Evolutionary conservation across 2,797 vertebrate species (phyloP).

Genomic region (Scolopax rusticola): DNA sequence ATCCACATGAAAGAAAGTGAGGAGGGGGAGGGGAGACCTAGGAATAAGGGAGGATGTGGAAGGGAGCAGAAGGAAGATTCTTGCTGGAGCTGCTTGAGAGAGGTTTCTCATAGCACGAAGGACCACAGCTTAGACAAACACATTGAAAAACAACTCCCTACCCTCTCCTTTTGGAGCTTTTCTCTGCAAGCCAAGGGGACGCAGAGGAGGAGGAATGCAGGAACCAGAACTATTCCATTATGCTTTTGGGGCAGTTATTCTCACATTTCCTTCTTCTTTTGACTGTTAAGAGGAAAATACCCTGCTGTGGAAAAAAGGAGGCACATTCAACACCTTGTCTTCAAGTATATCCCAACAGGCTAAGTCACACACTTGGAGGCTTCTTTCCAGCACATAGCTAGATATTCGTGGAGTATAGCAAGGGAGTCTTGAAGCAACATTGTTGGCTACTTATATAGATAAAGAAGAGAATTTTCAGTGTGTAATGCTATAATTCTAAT

Average conservation of each 20-base stretch:
- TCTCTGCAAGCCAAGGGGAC: neutral
- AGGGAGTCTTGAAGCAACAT: neutral
- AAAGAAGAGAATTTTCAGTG: neutral
- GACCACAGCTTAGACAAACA: slow-evolving; percentile 31
- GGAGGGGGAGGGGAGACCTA: neutral
- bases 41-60: slow-evolving; percentile 22
- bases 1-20: slow-evolving; percentile 79
- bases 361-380: neutral
- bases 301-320: neutral
- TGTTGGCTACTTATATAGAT: neutral
- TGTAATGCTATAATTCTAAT: neutral
- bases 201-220: neutral
- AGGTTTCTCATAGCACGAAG: neutral
- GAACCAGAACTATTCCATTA: slow-evolving; percentile 5
- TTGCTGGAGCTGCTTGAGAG: slow-evolving; percentile 34
- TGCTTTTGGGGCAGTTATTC: neutral
- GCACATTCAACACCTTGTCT: neutral
- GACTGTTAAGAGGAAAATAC: neutral
- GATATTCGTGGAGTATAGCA: neutral
- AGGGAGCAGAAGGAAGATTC: neutral
- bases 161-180: slow-evolving; percentile 48
- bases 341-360: neutral
- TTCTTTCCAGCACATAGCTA: neutral
- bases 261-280: neutral
- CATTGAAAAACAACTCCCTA: neutral